Evolutionary conservation across 2,113 vertebrate genomes (phyloP).

Genomic region (Myxocyprinus asiaticus): DNA sequence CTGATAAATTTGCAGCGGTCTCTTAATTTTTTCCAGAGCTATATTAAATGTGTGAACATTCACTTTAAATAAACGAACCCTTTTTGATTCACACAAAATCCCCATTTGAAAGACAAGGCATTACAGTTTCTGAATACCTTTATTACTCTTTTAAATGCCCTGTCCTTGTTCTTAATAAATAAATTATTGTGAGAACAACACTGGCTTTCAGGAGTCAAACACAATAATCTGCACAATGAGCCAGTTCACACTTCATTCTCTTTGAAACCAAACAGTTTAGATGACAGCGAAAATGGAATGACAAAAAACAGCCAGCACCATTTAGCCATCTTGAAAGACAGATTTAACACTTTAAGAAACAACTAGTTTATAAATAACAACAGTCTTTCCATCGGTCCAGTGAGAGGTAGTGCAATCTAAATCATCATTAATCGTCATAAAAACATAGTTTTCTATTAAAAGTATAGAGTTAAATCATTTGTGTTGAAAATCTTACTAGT

Average conservation of each 20-base stretch:
- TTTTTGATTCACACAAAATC: background rate
- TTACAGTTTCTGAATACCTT: background rate
- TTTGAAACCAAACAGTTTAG: slow-evolving; percentile 46
- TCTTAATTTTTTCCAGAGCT: too few relatives aligned
- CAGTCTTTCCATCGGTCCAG: background rate
- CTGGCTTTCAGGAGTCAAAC: slow-evolving; percentile 15
- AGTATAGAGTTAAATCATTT: background rate
- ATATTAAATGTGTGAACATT: background rate
- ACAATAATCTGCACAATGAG: slow-evolving; percentile 4
- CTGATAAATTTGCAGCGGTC: too few relatives aligned
- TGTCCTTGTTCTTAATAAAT: background rate
- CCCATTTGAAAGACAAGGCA: background rate
- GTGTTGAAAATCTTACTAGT: background rate
- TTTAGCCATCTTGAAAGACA: slow-evolving; percentile 63
- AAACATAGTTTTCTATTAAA: background rate
- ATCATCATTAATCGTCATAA: background rate
- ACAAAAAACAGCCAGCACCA: slow-evolving; percentile 50
- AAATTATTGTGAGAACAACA: background rate
- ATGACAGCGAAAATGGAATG: slow-evolving; percentile 69
- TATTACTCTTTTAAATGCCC: background rate
- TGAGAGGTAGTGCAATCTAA: slow-evolving; percentile 19
- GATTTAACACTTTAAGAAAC: slow-evolving; percentile 62
- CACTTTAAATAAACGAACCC: background rate
- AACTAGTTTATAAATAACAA: slow-evolving; percentile 12
- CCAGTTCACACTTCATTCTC: slow-evolving; percentile 1